Evolutionary conservation across 2,888 invertebrate genomes (phyloP).

Genomic region (Diploptera punctata): DNA sequence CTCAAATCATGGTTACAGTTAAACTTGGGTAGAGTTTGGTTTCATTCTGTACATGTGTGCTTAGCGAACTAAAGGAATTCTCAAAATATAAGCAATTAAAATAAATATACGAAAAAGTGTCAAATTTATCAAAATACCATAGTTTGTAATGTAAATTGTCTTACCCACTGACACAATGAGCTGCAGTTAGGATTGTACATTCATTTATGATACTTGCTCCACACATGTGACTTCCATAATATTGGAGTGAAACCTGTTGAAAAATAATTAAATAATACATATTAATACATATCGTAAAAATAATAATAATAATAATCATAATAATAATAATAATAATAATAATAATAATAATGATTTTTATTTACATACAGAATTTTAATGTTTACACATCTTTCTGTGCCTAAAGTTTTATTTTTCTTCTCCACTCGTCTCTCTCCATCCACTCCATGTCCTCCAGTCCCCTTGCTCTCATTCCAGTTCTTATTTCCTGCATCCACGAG

Average conservation of each 20-base stretch:
- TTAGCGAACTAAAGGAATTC: too few relatives aligned
- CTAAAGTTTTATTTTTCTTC: too few relatives aligned
- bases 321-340: too few relatives aligned
- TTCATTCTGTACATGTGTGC: not conserved
- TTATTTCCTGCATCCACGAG: too few relatives aligned
- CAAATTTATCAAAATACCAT: not conserved
- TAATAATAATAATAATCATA: too few relatives aligned
- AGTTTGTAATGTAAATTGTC: not conserved
- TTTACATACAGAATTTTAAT: too few relatives aligned
- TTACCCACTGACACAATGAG: slow-evolving; percentile 36
- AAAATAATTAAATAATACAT: not conserved
- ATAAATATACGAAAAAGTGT: not conserved
- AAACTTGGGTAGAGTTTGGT: not conserved
- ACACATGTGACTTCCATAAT: slow-evolving; percentile 34
- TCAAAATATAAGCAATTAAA: not conserved
- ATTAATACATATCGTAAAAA: not conserved
- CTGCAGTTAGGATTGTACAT: slow-evolving; percentile 39
- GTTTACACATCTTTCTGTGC: too few relatives aligned
- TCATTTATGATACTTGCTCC: slow-evolving; percentile 39
- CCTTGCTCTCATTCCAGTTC: too few relatives aligned
- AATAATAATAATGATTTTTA: too few relatives aligned
- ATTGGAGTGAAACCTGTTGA: slow-evolving; percentile 37
- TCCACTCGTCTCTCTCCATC: too few relatives aligned
- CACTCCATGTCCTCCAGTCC: too few relatives aligned
- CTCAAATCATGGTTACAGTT: too few relatives aligned